These are phyloP conservation scores for Syndactyla subalaris DNA, from an alignment of 2,797 vertebrate species.

Conservation along the genomic window DNA sequence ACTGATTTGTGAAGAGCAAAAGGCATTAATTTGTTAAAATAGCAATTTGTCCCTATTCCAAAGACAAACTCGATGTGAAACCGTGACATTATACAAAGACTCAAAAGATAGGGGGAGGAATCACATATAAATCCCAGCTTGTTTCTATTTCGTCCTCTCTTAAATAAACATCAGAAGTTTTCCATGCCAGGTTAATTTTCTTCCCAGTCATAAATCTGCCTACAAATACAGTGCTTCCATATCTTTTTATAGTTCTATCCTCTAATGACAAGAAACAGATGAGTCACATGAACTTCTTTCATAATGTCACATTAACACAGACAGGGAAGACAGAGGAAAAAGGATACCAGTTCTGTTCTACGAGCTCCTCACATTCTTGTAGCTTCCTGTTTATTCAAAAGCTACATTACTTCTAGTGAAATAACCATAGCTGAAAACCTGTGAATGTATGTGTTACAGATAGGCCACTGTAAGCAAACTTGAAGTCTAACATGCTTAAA, in stretches of 20 bases:
- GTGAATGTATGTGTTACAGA: not conserved
- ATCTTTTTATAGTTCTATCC: constrained; percentile 59
- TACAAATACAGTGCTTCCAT: not conserved
- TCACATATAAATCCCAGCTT: not conserved
- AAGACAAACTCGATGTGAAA: not conserved
- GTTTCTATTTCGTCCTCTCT: not conserved
- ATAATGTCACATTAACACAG: not conserved
- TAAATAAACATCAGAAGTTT: constrained; percentile 41
- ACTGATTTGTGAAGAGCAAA: not conserved
- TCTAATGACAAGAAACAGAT: constrained; percentile 62
- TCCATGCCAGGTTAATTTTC: constrained; percentile 7
- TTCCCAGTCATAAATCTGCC: constrained; percentile 36
- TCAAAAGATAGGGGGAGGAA: not conserved
- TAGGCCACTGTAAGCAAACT: not conserved
- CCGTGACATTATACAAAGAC: not conserved
- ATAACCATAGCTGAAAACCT: constrained; percentile 3
- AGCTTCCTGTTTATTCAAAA: constrained; percentile 65
- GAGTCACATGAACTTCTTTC: constrained; percentile 55
- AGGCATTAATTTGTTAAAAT: not conserved
- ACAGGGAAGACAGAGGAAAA: constrained; percentile 40
- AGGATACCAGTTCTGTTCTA: constrained; percentile 32
- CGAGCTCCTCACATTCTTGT: constrained; percentile 37
- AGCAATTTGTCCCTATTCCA: not conserved
- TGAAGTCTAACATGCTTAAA: not conserved
- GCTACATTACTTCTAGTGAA: not conserved